phyloP scores from a whole-genome alignment of 2,888 invertebrate genomes.

The Zaprionus obscuricornis region DNA sequence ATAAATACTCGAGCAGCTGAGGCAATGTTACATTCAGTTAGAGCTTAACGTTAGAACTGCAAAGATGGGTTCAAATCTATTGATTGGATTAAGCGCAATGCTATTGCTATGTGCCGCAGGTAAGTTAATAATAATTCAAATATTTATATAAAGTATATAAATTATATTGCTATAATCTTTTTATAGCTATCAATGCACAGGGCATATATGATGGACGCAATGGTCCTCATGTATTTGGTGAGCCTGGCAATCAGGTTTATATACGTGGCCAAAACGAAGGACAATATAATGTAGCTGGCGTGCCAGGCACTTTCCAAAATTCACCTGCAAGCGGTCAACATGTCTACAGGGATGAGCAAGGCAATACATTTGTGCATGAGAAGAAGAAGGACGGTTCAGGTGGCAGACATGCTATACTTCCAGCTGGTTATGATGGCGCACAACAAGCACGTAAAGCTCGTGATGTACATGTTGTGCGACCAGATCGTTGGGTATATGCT shows the following conservation, averaged over 20 bases:
- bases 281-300: constrained; percentile 52
- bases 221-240: constrained; percentile 50
- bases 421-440: no score
- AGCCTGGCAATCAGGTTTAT: constrained; percentile 52
- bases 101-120: constrained; percentile 35
- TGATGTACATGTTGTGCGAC: no score
- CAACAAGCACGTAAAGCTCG: constrained; percentile 31
- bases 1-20: constrained; percentile 29
- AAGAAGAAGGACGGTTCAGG: no score
- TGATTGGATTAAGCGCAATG: constrained; percentile 28
- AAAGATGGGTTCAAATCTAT: constrained; percentile 28
- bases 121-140: constrained; percentile 2
- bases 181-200: constrained; percentile 35
- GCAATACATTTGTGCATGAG: constrained; percentile 41
- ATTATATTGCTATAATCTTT: no score
- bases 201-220: constrained; percentile 51
- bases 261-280: constrained; percentile 59
- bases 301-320: constrained; percentile 48
- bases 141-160: no score
- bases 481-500: no score
- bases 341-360: constrained; percentile 43
- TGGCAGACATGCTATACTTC: no score
- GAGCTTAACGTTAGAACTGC: neutral
- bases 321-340: constrained; percentile 20
- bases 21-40: constrained; percentile 16